Conservation (phyloP, 2,797 vertebrate species). For the Lagodon rhomboides region DNA sequence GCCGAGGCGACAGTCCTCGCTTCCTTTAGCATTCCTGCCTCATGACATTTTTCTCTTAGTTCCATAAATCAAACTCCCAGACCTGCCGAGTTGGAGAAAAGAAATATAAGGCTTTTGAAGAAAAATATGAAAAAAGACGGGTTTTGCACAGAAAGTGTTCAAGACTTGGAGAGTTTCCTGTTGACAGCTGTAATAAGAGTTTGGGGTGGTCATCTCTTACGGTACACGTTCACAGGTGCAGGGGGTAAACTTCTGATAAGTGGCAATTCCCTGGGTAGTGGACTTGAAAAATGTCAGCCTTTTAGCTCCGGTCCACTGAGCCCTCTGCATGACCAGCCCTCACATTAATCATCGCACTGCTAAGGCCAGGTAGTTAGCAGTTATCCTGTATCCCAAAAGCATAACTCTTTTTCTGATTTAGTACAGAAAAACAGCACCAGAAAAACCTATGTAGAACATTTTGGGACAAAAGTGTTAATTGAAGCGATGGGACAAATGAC, state of each 20-base stretch:
- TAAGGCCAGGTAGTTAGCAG: conserved; percentile 63
- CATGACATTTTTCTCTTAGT: conserved; percentile 64
- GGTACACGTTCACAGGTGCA: conserved; percentile 53
- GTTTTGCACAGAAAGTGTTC: conserved; percentile 34
- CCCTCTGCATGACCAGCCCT: conserved; percentile 55
- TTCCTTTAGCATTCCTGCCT: conserved; percentile 71
- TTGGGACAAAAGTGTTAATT: conserved; percentile 40
- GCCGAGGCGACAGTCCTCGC: conserved; percentile 26
- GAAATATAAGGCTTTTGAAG: conserved; percentile 55
- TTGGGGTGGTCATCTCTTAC: conserved; percentile 58
- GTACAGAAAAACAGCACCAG: conserved; percentile 2
- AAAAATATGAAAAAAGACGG: conserved; percentile 50
- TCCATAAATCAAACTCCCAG: conserved; percentile 80
- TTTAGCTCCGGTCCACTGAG: conserved; percentile 72
- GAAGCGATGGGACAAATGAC: conserved; percentile 22
- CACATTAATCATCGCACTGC: conserved; percentile 70
- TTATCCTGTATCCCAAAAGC: conserved; percentile 23
- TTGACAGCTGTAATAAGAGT: conserved; percentile 69
- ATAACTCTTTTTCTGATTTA: conserved; percentile 4
- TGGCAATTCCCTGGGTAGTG: conserved; percentile 59
- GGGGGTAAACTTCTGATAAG: conserved; percentile 72
- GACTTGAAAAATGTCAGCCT: conserved; percentile 76
- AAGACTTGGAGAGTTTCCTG: conserved; percentile 55
- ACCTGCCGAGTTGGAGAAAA: conserved; percentile 58
- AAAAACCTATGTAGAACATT: conserved; percentile 1